A percentile compares a stretch with the other conserved stretches of the same genome.
These are phyloP conservation scores for Bergia puertoricense DNA, from an alignment of 92 coral and sea anemone genomes.

Conservation along the genomic window DNA sequence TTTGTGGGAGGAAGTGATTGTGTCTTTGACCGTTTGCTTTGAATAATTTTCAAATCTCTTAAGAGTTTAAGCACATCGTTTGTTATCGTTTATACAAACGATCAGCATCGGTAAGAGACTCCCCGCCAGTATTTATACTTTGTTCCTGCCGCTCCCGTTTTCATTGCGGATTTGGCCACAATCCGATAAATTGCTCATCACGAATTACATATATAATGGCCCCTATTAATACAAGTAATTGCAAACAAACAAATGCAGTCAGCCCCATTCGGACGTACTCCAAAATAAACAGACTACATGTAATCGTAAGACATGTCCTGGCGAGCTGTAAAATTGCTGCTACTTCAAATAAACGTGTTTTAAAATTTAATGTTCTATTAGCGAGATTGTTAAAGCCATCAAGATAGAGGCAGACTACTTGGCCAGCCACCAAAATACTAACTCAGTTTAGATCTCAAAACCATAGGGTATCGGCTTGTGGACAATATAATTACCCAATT, in stretches of 20 bases:
- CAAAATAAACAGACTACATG: background rate
- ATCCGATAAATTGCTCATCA: slow-evolving; percentile 25
- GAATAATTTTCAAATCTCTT: background rate
- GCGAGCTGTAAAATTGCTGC: background rate
- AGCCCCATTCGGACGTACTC: background rate
- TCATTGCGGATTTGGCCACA: slow-evolving; percentile 20
- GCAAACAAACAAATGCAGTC: slow-evolving; percentile 18
- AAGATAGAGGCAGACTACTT: background rate
- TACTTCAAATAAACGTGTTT: background rate
- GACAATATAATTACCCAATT: slow-evolving; percentile 13
- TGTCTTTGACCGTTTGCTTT: background rate
- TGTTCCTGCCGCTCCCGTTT: slow-evolving; percentile 33
- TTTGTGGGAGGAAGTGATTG: background rate
- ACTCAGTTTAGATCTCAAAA: slow-evolving; percentile 9
- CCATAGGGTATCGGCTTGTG: background rate
- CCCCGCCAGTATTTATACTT: slow-evolving; percentile 17
- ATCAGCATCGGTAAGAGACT: slow-evolving; percentile 26
- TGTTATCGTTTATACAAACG: slow-evolving; percentile 12
- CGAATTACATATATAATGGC: slow-evolving; percentile 13
- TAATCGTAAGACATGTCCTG: background rate
- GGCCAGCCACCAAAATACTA: slow-evolving; percentile 23
- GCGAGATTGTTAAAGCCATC: background rate
- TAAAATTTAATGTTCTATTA: background rate
- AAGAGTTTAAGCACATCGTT: background rate
- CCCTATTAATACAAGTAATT: slow-evolving; percentile 1